A percentile compares a stretch with the other conserved stretches of the same genome.
Evolutionary conservation across 2,888 invertebrate species (phyloP).

Genomic region (Perdita meconis): DNA sequence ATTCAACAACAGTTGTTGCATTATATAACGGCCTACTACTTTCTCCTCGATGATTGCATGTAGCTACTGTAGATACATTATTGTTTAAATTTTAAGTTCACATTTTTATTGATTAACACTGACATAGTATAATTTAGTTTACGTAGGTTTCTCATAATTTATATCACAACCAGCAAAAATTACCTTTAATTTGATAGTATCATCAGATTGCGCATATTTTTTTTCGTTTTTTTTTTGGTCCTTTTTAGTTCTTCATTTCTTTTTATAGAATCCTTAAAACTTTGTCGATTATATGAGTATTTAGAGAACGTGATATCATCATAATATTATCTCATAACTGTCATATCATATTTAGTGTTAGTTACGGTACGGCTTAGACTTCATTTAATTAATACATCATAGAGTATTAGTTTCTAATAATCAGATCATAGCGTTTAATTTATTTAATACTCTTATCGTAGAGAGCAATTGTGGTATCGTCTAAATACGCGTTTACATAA

Average conservation of each 20-base stretch:
- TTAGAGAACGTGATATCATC: slow-evolving; percentile 23
- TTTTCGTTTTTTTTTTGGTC: not conserved
- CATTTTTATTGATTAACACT: slow-evolving; percentile 27
- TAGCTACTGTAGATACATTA: slow-evolving; percentile 45
- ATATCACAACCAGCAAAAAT: slow-evolving; percentile 3
- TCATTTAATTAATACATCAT: not conserved
- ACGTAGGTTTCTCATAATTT: slow-evolving; percentile 33
- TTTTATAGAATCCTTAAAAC: not conserved
- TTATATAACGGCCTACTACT: slow-evolving; percentile 29
- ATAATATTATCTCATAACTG: slow-evolving; percentile 23
- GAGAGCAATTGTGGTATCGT: slow-evolving; percentile 15
- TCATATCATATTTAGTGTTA: slow-evolving; percentile 15
- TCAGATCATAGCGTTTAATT: slow-evolving; percentile 47
- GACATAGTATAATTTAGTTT: slow-evolving; percentile 18
- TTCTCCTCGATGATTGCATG: slow-evolving; percentile 62
- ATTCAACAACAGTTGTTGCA: not conserved
- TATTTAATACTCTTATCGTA: slow-evolving; percentile 19
- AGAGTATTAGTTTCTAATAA: slow-evolving; percentile 17
- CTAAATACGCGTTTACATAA: not conserved
- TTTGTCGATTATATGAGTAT: slow-evolving; percentile 3
- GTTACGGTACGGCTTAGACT: slow-evolving; percentile 16
- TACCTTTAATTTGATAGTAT: slow-evolving; percentile 6
- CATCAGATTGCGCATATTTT: not conserved
- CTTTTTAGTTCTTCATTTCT: not conserved
- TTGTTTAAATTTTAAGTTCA: slow-evolving; percentile 25